Percentiles rank a stretch among this genome's conserved stretches.
Conservation (phyloP, 2,888 invertebrate species). For the Tenthredo amoena region DNA sequence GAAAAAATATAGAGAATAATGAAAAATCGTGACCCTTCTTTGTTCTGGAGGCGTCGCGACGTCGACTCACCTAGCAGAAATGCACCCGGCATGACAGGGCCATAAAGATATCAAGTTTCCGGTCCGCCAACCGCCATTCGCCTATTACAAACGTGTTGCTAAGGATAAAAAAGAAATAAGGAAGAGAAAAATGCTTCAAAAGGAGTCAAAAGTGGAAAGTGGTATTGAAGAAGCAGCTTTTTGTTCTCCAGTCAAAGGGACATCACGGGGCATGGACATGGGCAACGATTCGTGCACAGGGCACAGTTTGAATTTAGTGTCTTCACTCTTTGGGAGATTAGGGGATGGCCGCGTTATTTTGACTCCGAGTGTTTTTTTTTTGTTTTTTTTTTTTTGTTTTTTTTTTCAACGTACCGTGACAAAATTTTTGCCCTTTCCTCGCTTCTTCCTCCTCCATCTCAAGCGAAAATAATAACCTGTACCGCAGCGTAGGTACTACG, state of each 20-base stretch:
- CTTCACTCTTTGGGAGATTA: neutral
- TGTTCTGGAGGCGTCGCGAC: neutral
- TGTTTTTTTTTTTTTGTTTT: neutral
- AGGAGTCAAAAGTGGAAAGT: neutral
- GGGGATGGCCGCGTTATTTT: neutral
- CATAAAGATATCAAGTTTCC: constrained; percentile 45
- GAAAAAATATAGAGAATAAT: neutral
- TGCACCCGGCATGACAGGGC: constrained; percentile 9
- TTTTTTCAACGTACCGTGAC: neutral
- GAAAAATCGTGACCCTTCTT: constrained; percentile 5
- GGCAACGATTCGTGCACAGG: neutral
- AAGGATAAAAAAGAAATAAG: neutral
- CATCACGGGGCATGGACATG: neutral
- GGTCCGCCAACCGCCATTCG: constrained; percentile 20
- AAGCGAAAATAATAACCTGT: neutral
- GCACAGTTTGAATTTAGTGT: constrained; percentile 17
- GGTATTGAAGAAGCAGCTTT: constrained; percentile 21
- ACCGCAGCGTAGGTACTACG: neutral
- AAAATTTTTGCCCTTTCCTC: neutral
- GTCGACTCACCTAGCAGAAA: neutral
- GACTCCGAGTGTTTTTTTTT: constrained; percentile 3
- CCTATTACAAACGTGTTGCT: neutral
- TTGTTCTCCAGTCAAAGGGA: neutral
- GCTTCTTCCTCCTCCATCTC: neutral
- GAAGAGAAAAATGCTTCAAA: neutral